A percentile compares a stretch with the other conserved stretches of the same genome.
phyloP scores from a whole-genome alignment of 2,797 vertebrate species.

The Mastacembelus armatus region DNA sequence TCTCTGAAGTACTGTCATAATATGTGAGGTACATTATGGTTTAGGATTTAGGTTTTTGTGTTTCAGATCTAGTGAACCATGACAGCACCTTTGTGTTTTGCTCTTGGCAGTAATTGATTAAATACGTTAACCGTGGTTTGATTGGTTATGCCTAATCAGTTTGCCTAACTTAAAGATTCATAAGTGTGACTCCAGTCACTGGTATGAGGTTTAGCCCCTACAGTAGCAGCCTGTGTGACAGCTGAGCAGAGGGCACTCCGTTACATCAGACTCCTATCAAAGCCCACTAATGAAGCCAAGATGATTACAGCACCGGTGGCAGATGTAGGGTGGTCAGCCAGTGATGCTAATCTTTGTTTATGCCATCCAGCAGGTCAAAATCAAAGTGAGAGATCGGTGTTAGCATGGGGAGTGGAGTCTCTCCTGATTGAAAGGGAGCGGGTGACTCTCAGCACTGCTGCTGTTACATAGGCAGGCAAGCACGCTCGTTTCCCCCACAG shows the following conservation, averaged over 20 bases:
- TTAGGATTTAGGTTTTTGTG: neutral
- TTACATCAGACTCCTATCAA: slow-evolving; percentile 74
- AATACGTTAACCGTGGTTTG: slow-evolving; percentile 20
- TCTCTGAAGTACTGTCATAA: slow-evolving; percentile 26
- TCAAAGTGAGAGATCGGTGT: slow-evolving; percentile 67
- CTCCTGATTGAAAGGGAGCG: slow-evolving; percentile 64
- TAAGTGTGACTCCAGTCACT: slow-evolving; percentile 33
- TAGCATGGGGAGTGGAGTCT: slow-evolving; percentile 43
- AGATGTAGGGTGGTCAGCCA: slow-evolving; percentile 68
- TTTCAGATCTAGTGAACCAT: slow-evolving; percentile 23
- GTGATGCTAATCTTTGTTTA: slow-evolving; percentile 75
- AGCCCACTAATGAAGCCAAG: slow-evolving; percentile 67
- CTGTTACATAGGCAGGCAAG: slow-evolving; percentile 72
- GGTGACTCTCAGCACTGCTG: slow-evolving; percentile 70
- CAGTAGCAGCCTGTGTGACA: slow-evolving; percentile 64
- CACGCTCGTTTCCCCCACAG: slow-evolving; percentile 76
- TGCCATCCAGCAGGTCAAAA: slow-evolving; percentile 64
- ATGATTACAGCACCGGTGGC: slow-evolving; percentile 71
- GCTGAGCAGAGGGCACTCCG: slow-evolving; percentile 63
- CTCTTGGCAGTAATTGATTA: slow-evolving; percentile 26
- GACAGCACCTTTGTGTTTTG: slow-evolving; percentile 20
- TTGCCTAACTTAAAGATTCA: slow-evolving; percentile 54
- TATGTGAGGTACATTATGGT: slow-evolving; percentile 29
- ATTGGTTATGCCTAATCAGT: slow-evolving; percentile 30
- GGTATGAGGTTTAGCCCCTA: slow-evolving; percentile 59